phyloP scores from a whole-genome alignment of 2,888 invertebrate species.

The Nudaria mundana region DNA sequence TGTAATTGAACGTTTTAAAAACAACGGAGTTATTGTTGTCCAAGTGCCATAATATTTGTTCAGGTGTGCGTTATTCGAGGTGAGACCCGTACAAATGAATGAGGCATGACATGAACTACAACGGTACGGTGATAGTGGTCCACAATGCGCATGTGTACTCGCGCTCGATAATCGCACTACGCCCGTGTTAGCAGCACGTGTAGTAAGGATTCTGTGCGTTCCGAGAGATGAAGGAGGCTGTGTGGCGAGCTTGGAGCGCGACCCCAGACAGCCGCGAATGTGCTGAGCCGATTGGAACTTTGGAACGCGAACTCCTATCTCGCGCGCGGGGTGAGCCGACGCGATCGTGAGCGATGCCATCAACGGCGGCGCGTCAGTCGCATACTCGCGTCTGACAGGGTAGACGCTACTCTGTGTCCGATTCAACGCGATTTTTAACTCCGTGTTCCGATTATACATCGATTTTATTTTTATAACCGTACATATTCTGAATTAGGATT shows the following conservation, averaged over 20 bases:
- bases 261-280: conserved; percentile 27
- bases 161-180: conserved; percentile 74
- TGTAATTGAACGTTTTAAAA: conserved; percentile 54
- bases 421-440: conserved; percentile 46
- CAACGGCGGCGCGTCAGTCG: conserved; percentile 62
- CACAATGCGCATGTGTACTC: conserved; percentile 72
- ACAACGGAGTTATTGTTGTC: conserved; percentile 61
- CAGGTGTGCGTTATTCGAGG: conserved; percentile 64
- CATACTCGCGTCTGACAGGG: conserved; percentile 60
- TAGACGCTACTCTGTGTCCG: conserved; percentile 46
- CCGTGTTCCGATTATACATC: conserved; percentile 39
- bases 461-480: conserved; percentile 37
- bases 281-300: conserved; percentile 26
- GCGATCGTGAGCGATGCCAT: too few relatives aligned
- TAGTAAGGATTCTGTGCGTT: conserved; percentile 38
- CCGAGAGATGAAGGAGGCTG: conserved; percentile 65
- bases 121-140: conserved; percentile 32
- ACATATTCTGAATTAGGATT: conserved; percentile 39
- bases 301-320: conserved; percentile 26
- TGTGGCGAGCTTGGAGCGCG: conserved; percentile 37
- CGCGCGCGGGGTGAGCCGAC: conserved; percentile 43
- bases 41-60: conserved; percentile 69
- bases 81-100: conserved; percentile 62
- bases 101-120: conserved; percentile 69
- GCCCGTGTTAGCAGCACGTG: conserved; percentile 60